phyloP scores from a whole-genome alignment of 2,113 vertebrate genomes.

The Pithys albifrons region DNA sequence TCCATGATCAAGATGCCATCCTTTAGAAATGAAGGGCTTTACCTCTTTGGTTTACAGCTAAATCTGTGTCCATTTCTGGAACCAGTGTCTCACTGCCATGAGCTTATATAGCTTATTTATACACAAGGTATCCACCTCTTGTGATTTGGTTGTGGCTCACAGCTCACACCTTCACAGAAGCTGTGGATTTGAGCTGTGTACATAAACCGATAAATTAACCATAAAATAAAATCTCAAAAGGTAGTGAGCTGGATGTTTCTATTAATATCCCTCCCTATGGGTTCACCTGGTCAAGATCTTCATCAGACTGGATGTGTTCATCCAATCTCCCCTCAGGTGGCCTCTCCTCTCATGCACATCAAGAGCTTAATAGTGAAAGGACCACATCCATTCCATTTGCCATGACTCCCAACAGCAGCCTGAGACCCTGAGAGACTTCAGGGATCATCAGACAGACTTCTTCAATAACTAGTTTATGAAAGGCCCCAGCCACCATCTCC shows the following conservation, averaged over 20 bases:
- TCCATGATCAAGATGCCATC: neutral
- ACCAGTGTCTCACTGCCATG: rapidly evolving
- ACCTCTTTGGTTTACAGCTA: neutral
- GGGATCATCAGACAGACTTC: neutral
- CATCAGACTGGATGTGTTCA: neutral
- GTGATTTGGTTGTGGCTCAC: neutral
- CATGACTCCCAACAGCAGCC: neutral
- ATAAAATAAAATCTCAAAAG: neutral
- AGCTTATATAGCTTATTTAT: neutral
- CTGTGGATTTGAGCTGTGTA: neutral
- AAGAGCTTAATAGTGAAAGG: neutral
- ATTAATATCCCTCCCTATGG: neutral
- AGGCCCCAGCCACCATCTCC: neutral
- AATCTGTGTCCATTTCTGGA: neutral
- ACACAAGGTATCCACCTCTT: neutral
- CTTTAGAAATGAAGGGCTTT: neutral
- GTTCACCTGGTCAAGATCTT: neutral
- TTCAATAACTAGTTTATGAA: neutral
- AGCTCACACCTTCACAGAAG: neutral
- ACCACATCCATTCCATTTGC: neutral
- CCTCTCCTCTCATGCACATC: rapidly evolving
- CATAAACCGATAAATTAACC: neutral
- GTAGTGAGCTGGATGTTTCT: neutral
- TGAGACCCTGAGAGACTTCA: neutral
- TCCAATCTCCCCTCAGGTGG: neutral